Evolutionary conservation across 2,797 vertebrate species (phyloP).

Genomic region (Cynopterus sphinx): DNA sequence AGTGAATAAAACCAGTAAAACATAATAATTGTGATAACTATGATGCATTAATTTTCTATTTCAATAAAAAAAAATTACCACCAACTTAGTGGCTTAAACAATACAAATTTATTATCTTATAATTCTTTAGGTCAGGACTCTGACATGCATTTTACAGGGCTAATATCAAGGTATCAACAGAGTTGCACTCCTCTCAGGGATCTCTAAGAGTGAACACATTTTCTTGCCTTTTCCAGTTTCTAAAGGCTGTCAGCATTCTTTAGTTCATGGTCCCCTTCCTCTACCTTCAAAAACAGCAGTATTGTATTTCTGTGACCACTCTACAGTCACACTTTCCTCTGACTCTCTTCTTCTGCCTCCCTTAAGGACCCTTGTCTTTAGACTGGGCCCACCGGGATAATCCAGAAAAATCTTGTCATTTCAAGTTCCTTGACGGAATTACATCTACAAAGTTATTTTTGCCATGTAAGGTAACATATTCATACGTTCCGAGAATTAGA

Average conservation of each 20-base stretch:
- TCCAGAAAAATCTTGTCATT: not conserved
- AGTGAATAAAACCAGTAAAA: not conserved
- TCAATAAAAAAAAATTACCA: not conserved
- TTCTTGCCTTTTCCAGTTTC: not conserved
- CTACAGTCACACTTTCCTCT: not conserved
- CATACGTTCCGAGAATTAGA: not conserved
- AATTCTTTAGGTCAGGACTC: not conserved
- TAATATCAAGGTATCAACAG: not conserved
- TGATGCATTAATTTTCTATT: not conserved
- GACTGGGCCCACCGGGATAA: not conserved
- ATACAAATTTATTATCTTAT: not conserved
- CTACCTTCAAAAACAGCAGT: not conserved
- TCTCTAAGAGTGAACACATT: not conserved
- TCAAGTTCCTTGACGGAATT: not conserved
- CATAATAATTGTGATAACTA: not conserved
- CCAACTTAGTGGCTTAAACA: not conserved
- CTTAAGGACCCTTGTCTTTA: not conserved
- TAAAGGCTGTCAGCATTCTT: not conserved
- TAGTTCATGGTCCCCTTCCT: not conserved
- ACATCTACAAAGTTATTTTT: not conserved
- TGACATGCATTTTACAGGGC: not conserved
- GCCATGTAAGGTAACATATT: not conserved
- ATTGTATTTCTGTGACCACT: not conserved
- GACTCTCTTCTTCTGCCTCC: not conserved
- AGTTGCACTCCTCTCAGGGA: not conserved